Percentiles rank a stretch among this genome's conserved stretches.
Evolutionary conservation across 1,140 invertebrate genomes (phyloP).

Genomic region (Nephila pilipes): DNA sequence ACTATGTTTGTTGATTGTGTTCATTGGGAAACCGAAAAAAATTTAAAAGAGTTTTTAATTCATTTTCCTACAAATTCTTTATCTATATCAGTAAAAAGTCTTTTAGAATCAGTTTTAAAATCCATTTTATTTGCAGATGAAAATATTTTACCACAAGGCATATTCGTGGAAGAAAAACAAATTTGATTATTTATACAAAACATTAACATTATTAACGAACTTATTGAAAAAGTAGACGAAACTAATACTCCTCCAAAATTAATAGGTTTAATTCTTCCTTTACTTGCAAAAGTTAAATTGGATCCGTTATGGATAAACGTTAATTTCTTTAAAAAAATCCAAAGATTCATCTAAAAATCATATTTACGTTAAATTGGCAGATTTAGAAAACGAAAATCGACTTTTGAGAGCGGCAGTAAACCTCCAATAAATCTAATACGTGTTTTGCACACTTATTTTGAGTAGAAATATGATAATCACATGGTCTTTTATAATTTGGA

Average conservation of each 20-base stretch:
- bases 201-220: constrained; percentile 37
- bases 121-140: background rate
- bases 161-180: background rate
- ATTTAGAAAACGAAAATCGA: constrained; percentile 36
- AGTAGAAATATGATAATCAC: background rate
- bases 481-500: background rate
- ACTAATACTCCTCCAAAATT: background rate
- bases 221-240: constrained; percentile 3
- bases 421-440: constrained; percentile 9
- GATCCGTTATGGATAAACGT: constrained; percentile 23
- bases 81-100: background rate
- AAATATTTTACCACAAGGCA: background rate
- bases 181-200: constrained; percentile 1
- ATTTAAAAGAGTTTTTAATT: background rate
- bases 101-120: background rate
- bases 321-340: background rate
- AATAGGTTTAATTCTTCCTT: constrained; percentile 36
- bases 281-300: background rate
- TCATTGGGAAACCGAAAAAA: background rate
- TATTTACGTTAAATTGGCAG: constrained; percentile 5
- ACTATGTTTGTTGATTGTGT: background rate
- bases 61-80: background rate
- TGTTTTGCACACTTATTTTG: constrained; percentile 33
- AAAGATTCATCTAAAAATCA: background rate
- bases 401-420: constrained; percentile 3